Conservation (phyloP, 2,888 invertebrate species). For the Tipula lateralis region DNA sequence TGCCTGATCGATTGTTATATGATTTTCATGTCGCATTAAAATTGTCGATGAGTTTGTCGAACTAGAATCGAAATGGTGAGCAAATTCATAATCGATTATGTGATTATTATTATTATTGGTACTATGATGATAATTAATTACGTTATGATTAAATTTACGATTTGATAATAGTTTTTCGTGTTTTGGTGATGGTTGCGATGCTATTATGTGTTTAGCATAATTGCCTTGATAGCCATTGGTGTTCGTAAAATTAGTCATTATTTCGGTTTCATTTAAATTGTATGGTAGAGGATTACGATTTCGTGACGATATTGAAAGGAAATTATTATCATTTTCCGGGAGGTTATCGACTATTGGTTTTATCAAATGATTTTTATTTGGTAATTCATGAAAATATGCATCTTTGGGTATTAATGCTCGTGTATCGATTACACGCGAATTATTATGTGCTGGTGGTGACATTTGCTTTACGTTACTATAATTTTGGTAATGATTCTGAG, state of each 20-base stretch:
- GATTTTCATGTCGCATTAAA: slow-evolving; percentile 33
- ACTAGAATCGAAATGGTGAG: slow-evolving; percentile 32
- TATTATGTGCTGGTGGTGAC: slow-evolving; percentile 36
- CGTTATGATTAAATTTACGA: slow-evolving; percentile 34
- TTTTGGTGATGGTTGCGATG: not conserved
- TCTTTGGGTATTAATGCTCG: slow-evolving; percentile 54
- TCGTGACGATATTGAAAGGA: slow-evolving; percentile 30
- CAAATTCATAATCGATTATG: slow-evolving; percentile 35
- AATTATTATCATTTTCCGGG: slow-evolving; percentile 30
- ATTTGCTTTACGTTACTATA: slow-evolving; percentile 29
- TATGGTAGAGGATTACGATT: slow-evolving; percentile 36
- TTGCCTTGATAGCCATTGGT: not conserved
- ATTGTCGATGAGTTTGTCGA: slow-evolving; percentile 26
- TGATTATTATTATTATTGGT: slow-evolving; percentile 31
- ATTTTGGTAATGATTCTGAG: slow-evolving; percentile 26
- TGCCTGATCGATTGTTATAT: slow-evolving; percentile 37
- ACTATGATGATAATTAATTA: not conserved
- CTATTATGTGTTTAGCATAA: not conserved
- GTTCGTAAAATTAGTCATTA: not conserved
- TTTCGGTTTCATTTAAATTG: slow-evolving; percentile 25
- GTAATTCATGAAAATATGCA: slow-evolving; percentile 58
- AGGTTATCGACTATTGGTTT: slow-evolving; percentile 34
- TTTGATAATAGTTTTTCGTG: slow-evolving; percentile 35
- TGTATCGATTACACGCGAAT: slow-evolving; percentile 34
- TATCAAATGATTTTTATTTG: slow-evolving; percentile 46